Conservation (phyloP, 2,113 vertebrate genomes). For the Asarcornis scutulata region DNA sequence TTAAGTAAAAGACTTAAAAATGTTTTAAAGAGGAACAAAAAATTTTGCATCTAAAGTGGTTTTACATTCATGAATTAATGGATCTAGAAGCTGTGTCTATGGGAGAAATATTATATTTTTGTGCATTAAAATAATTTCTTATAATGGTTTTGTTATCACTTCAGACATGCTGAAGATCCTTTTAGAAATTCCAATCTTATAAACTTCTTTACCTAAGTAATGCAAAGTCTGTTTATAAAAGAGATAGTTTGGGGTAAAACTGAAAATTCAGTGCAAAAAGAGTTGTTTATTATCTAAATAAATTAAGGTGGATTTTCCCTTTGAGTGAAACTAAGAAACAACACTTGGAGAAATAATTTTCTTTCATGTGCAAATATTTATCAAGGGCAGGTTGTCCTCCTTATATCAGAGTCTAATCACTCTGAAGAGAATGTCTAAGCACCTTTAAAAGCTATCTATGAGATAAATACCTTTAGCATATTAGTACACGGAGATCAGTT, state of each 20-base stretch:
- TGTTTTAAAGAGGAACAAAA: not conserved
- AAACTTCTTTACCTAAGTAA: not conserved
- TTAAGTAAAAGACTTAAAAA: not conserved
- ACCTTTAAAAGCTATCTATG: not conserved
- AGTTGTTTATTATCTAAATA: not conserved
- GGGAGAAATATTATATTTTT: not conserved
- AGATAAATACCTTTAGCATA: not conserved
- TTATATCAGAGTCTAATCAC: not conserved
- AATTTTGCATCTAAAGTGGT: not conserved
- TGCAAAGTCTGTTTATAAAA: not conserved
- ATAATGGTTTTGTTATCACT: not conserved
- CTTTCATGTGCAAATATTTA: accelerated
- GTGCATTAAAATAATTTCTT: not conserved
- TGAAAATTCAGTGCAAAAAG: not conserved
- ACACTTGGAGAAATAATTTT: not conserved
- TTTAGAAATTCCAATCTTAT: not conserved
- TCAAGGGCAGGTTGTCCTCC: not conserved
- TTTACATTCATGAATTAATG: not conserved
- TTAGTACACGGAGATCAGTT: not conserved
- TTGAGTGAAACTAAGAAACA: not conserved
- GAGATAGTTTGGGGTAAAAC: not conserved
- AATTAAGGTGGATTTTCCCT: not conserved
- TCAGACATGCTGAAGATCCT: not conserved
- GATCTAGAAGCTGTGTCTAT: not conserved
- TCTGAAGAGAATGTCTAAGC: not conserved